These are phyloP conservation scores for Urocolius indicus DNA, from an alignment of 2,113 vertebrate genomes.

Conservation along the genomic window DNA sequence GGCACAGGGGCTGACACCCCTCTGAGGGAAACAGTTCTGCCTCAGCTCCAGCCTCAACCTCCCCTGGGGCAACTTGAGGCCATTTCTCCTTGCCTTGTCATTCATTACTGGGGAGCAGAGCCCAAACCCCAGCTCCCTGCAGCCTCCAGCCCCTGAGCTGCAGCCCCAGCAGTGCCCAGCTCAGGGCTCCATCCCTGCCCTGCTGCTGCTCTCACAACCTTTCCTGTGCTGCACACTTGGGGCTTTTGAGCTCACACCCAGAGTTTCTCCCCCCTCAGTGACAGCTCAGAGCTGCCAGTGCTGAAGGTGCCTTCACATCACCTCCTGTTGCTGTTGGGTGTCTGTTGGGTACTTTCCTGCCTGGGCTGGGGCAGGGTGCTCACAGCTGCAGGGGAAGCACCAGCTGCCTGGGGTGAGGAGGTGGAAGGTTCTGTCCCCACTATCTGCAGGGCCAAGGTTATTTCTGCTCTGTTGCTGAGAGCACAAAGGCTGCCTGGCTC, in stretches of 20 bases:
- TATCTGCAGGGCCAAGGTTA: background rate
- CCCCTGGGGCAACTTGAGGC: no score
- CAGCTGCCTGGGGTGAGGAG: background rate
- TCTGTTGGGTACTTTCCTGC: constrained; percentile 26
- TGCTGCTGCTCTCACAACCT: background rate
- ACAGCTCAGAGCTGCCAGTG: background rate
- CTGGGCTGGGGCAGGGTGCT: background rate
- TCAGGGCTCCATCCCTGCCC: no score
- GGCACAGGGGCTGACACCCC: no score
- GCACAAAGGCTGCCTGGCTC: background rate
- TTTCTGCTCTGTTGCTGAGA: background rate
- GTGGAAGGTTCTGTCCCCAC: rapidly evolving
- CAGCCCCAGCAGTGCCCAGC: no score
- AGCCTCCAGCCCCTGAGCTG: no score
- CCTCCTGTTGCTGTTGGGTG: background rate
- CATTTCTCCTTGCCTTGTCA: no score
- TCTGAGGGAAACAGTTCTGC: no score
- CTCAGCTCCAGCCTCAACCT: no score
- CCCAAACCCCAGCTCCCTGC: no score
- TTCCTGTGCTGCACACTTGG: background rate
- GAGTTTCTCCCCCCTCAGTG: background rate
- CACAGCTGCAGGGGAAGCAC: background rate
- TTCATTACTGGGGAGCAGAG: no score
- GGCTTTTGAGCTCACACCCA: rapidly evolving
- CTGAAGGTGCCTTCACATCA: rapidly evolving